Conservation (phyloP, 2,113 vertebrate species). For the Nyctereutes procyonoides region DNA sequence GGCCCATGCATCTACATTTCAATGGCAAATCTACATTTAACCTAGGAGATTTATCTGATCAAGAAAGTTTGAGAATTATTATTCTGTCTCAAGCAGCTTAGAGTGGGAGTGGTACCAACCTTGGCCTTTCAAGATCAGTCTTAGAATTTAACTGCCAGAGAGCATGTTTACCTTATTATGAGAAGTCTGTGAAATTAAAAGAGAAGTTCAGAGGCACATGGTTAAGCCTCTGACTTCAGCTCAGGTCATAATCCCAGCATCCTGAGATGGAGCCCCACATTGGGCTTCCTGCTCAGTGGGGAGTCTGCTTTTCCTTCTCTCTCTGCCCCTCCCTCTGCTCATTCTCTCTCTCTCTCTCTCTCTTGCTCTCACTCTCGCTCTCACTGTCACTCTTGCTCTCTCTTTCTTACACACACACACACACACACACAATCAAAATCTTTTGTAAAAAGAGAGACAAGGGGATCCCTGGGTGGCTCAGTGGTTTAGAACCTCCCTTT, state of each 20-base stretch:
- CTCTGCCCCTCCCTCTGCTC: neutral
- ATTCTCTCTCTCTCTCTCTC: neutral
- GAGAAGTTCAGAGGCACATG: neutral
- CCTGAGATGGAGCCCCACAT: no score
- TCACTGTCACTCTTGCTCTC: no score
- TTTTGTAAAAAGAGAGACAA: no score
- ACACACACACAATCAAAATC: no score
- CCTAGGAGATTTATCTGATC: neutral
- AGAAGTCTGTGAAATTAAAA: neutral
- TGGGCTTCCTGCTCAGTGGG: neutral
- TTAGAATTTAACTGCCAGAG: neutral
- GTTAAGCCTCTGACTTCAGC: neutral
- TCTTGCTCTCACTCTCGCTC: no score
- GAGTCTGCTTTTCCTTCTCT: neutral
- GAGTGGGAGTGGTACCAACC: neutral
- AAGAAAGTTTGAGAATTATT: neutral
- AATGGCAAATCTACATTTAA: neutral
- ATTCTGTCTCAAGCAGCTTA: neutral
- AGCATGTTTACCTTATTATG: neutral
- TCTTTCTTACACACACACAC: no score
- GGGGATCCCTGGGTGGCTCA: no score
- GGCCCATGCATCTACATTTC: neutral
- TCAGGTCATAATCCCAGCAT: neutral
- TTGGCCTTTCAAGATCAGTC: neutral
- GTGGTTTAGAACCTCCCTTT: neutral